Conservation (phyloP, 2,797 vertebrate species). For the Melanotaenia boesemani region DNA sequence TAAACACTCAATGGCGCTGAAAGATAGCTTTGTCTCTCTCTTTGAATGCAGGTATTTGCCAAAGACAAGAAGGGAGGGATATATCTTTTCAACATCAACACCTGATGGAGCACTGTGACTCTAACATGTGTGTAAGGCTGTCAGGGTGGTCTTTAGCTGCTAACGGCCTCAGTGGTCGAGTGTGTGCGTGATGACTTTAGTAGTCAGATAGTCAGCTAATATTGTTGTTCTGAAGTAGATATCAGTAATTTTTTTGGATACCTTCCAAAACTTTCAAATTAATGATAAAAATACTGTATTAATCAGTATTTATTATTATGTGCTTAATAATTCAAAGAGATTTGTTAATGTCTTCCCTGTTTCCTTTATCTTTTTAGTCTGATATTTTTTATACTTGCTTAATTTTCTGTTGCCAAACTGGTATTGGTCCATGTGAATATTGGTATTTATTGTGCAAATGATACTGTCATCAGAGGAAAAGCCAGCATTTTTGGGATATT, state of each 20-base stretch:
- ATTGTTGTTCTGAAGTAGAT: slow-evolving; percentile 9
- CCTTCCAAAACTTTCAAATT: background rate
- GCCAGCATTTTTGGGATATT: background rate
- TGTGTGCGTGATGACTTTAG: slow-evolving; percentile 75
- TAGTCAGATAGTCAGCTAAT: slow-evolving; percentile 60
- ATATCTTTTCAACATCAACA: slow-evolving; percentile 63
- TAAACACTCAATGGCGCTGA: background rate
- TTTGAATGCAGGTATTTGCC: slow-evolving; percentile 37
- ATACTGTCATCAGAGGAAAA: background rate
- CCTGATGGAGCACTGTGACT: slow-evolving; percentile 50
- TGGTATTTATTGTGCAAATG: background rate
- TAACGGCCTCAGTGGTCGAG: slow-evolving; percentile 66
- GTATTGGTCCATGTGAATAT: too few species aligned
- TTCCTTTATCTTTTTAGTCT: too few species aligned
- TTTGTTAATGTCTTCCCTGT: too few species aligned
- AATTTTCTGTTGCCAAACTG: too few species aligned
- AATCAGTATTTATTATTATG: too few species aligned
- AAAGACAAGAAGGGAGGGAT: slow-evolving; percentile 47
- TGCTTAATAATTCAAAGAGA: too few species aligned
- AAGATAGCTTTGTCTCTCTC: slow-evolving; percentile 11
- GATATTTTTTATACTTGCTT: too few species aligned
- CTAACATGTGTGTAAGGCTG: slow-evolving; percentile 40
- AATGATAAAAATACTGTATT: background rate
- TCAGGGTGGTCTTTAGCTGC: slow-evolving; percentile 77
- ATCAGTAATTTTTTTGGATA: too few species aligned